These are phyloP conservation scores for Cyprinus carpio DNA, from an alignment of 2,113 vertebrate species.

Conservation along the genomic window DNA sequence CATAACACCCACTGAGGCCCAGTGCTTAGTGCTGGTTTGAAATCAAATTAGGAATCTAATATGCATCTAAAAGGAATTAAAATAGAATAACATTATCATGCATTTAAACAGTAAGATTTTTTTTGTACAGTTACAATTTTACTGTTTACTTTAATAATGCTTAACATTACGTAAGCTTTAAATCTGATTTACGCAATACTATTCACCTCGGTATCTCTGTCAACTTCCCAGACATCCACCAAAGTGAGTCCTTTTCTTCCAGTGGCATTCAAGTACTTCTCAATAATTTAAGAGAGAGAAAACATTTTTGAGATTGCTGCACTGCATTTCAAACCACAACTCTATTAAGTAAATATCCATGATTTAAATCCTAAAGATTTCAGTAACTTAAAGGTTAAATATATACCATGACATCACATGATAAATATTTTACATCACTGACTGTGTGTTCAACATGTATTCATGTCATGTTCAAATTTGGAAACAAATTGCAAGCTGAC, in stretches of 20 bases:
- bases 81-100: background rate
- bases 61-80: background rate
- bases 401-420: background rate
- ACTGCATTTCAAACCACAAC: background rate
- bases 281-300: constrained; percentile 74
- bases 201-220: constrained; percentile 83
- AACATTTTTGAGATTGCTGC: background rate
- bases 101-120: background rate
- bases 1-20: background rate
- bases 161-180: background rate
- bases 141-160: background rate
- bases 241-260: constrained; percentile 60
- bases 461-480: background rate
- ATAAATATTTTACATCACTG: background rate
- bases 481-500: background rate
- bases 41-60: background rate
- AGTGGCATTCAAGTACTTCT: constrained; percentile 78
- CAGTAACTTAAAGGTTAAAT: background rate
- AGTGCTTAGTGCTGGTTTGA: background rate
- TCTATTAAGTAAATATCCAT: background rate
- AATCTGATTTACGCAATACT: background rate
- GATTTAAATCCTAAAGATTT: background rate
- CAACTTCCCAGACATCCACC: constrained; percentile 83
- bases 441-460: background rate
- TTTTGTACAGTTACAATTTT: background rate